Percentiles rank a stretch among this genome's conserved stretches.
Evolutionary conservation across 2,888 invertebrate species (phyloP).

Genomic region (Daptonema setosum): DNA sequence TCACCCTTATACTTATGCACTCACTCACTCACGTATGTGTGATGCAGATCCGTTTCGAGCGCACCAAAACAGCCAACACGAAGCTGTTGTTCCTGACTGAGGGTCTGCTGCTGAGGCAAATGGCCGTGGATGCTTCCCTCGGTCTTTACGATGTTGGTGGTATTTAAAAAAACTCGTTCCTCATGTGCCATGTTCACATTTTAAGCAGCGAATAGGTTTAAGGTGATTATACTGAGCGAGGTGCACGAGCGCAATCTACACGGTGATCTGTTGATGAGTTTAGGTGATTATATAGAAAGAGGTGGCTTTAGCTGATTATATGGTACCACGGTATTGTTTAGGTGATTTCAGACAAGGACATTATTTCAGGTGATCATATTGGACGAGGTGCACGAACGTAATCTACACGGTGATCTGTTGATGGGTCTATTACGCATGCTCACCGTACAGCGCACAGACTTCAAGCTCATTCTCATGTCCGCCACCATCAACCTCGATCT

Average conservation of each 20-base stretch:
- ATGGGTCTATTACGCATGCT: conserved; percentile 80
- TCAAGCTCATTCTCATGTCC: conserved; percentile 82
- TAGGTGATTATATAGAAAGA: too few relatives aligned
- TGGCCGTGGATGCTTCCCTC: conserved; percentile 55
- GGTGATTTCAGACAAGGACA: too few relatives aligned
- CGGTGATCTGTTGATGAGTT: conserved; percentile 77
- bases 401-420: conserved; percentile 77
- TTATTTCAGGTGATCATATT: conserved; percentile 54
- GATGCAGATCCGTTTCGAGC: conserved; percentile 1
- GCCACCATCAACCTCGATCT: conserved; percentile 90
- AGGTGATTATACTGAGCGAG: conserved; percentile 84
- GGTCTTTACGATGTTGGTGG: conserved; percentile 18
- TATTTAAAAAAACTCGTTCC: not conserved
- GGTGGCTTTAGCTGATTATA: too few relatives aligned
- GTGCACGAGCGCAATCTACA: conserved; percentile 86
- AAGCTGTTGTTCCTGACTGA: conserved; percentile 87
- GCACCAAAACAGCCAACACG: conserved; percentile 39
- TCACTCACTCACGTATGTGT: too few relatives aligned
- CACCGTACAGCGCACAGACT: conserved; percentile 44
- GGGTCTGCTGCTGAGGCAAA: conserved; percentile 47
- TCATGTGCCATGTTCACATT: not conserved
- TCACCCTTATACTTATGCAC: too few relatives aligned
- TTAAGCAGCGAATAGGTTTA: too few relatives aligned
- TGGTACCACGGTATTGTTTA: too few relatives aligned
- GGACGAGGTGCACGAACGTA: conserved; percentile 90